These are phyloP conservation scores for Elachura formosa DNA, from an alignment of 2,113 vertebrate species.

Conservation along the genomic window DNA sequence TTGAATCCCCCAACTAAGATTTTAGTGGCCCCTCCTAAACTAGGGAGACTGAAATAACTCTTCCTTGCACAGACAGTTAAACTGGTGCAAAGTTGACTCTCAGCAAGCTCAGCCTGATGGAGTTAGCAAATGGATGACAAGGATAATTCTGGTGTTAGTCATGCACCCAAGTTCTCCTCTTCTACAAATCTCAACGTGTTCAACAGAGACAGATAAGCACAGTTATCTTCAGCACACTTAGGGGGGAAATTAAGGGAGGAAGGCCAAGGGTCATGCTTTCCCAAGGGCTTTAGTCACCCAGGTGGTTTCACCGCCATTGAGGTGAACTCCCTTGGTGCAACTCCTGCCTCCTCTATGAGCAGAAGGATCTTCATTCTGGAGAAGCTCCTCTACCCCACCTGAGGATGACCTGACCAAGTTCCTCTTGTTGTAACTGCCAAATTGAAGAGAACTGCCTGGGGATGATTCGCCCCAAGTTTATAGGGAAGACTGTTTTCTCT, in stretches of 20 bases:
- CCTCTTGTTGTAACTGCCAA: neutral
- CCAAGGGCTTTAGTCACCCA: neutral
- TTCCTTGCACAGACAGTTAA: neutral
- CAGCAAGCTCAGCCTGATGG: neutral
- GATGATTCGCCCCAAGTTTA: rapidly evolving
- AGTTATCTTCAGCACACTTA: neutral
- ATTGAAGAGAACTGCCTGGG: neutral
- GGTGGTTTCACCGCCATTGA: neutral
- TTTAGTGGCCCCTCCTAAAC: neutral
- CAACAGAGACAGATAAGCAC: neutral
- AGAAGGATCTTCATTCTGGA: neutral
- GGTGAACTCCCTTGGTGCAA: neutral
- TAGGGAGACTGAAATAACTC: neutral
- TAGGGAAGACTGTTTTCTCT: rapidly evolving
- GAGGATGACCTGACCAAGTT: neutral
- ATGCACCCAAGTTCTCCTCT: neutral
- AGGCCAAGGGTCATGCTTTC: neutral
- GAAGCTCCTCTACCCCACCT: neutral
- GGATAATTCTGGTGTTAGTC: neutral
- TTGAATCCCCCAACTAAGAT: neutral
- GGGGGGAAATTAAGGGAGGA: neutral
- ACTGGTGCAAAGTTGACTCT: constrained; percentile 11
- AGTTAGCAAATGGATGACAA: neutral
- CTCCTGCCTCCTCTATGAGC: rapidly evolving
- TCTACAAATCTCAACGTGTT: neutral